Evolutionary conservation across 2,113 vertebrate genomes (phyloP).

Genomic region (Rhinopomastus cyanomelas): DNA sequence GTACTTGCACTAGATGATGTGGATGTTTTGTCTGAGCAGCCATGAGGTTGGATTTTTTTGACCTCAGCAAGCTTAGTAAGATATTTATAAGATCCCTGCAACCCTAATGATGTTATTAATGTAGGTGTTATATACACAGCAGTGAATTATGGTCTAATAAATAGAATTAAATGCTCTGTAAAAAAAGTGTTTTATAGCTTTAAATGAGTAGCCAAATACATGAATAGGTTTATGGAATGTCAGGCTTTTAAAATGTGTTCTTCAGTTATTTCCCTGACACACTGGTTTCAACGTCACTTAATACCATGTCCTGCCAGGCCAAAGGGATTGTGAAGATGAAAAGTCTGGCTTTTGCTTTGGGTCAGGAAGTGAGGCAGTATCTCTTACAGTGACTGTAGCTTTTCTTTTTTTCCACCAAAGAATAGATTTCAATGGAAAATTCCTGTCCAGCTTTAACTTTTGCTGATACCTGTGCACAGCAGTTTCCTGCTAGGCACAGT

Average conservation of each 20-base stretch:
- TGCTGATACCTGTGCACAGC: not conserved
- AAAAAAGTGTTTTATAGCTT: not conserved
- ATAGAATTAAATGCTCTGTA: not conserved
- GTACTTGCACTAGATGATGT: not conserved
- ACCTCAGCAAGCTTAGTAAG: not conserved
- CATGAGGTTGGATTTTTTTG: not conserved
- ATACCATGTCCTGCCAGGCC: not conserved
- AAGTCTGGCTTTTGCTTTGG: not conserved
- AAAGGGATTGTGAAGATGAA: not conserved
- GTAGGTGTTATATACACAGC: not conserved
- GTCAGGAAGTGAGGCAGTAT: not conserved
- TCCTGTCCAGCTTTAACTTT: not conserved
- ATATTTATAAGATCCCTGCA: not conserved
- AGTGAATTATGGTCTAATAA: slow-evolving; percentile 10
- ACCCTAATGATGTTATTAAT: not conserved
- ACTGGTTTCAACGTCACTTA: not conserved
- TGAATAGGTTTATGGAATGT: not conserved
- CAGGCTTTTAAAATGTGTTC: not conserved
- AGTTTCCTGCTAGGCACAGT: not conserved
- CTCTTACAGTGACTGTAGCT: not conserved
- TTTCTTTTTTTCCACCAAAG: not conserved
- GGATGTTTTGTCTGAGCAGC: not conserved
- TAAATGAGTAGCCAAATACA: not conserved
- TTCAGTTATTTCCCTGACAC: not conserved
- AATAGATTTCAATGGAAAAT: not conserved